These are phyloP conservation scores for Pyxicephalus adspersus DNA, from an alignment of 2,113 vertebrate species.

Conservation along the genomic window DNA sequence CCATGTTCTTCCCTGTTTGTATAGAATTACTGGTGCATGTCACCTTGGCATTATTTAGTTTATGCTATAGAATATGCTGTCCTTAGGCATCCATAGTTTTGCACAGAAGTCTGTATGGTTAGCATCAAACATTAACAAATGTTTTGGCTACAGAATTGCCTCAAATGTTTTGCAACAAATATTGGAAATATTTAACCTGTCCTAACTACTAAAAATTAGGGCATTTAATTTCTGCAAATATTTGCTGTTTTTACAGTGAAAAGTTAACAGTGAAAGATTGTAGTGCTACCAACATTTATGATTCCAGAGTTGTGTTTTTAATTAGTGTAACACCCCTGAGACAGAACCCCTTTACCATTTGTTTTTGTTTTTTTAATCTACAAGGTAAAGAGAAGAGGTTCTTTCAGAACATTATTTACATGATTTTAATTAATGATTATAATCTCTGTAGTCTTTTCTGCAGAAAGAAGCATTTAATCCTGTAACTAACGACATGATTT, in stretches of 20 bases:
- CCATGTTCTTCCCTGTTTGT: no score
- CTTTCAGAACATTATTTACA: constrained; percentile 78
- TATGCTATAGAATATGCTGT: no score
- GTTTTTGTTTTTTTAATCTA: constrained; percentile 70
- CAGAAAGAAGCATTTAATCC: constrained; percentile 75
- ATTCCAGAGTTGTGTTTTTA: constrained; percentile 73
- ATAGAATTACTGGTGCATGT: no score
- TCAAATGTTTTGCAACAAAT: no score
- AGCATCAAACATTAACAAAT: no score
- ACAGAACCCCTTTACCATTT: constrained; percentile 72
- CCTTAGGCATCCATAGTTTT: no score
- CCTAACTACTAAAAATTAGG: constrained; percentile 35
- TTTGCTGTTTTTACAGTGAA: constrained; percentile 26
- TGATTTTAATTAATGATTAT: constrained; percentile 82
- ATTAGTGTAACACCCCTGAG: constrained; percentile 74
- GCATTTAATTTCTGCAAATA: constrained; percentile 58
- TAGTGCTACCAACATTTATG: constrained; percentile 65
- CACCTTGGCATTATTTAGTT: no score
- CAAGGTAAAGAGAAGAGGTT: constrained; percentile 72
- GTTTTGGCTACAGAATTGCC: no score
- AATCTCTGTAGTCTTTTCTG: constrained; percentile 77
- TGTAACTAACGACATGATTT: constrained; percentile 73
- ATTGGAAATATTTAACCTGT: no score
- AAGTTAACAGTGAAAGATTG: constrained; percentile 61
- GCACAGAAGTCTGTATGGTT: no score